Base-by-base conservation (phyloP, 1,140 invertebrate species). In the Coptotermes formosanus region DNA sequence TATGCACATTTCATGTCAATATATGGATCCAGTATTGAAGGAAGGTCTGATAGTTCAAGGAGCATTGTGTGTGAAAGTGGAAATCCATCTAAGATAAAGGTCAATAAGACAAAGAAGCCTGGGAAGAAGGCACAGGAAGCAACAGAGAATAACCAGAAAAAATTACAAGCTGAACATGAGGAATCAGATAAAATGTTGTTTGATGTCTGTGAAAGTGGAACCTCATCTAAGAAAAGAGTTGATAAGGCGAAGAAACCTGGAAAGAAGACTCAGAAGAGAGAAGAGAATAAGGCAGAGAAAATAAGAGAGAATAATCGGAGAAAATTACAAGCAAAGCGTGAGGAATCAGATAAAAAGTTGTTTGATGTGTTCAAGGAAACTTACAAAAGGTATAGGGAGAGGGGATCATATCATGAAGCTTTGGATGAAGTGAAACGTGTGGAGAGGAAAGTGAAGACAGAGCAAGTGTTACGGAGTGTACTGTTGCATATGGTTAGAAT, bases 1-100 rank as follows among this genome's bases (percentile, higher is more conserved):
- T 55, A 84, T 85, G 52, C 85, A 45, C 23, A 75, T 48, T 88
- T 85, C 82, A 85, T 87, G 82, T 38, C 64, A n/a, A 44, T 87
- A 43, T 88, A 88, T 86, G 88, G 88, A 81, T 32, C 55, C n/a
- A 88, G 86, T 87, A 84, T 88, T 82, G 88, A 88, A 88, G 88
- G 87, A 25, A 87, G 44, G 21, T 52, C 84, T 25, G 4, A 82
- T 38, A 45, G 32, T 82, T 30, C 69, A 52, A 85, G 85, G 30
- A 30, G 85, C 0, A 87, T 88, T 75, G 48, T 88, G 84, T 86
- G 81, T 59, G 21, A 59, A 43, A 86, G 81, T 59, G 21, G 43
- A 43, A 86, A 84, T 75, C n/a, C 32, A 86, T 43, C 19, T 25
- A 83, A 48, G 32, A 44, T 83, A 45, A 87, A 87, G 55, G 86